Conservation (phyloP, 2,888 invertebrate genomes). For the Cybosia mesomella region DNA sequence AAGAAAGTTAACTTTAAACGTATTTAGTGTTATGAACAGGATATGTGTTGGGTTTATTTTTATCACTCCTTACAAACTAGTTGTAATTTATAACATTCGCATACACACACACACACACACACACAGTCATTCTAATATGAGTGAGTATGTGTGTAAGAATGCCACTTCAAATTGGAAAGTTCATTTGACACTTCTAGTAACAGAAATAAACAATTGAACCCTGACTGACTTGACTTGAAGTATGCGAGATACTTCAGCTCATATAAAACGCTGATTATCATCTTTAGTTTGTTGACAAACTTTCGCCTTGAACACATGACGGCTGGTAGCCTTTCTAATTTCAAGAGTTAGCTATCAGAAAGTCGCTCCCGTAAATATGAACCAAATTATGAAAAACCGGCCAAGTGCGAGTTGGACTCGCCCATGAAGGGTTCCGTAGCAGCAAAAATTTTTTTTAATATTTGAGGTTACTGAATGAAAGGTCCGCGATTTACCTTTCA, state of each 20-base stretch:
- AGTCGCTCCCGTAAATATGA: too few species aligned
- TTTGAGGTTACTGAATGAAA: too few species aligned
- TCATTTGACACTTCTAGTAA: neutral
- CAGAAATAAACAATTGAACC: neutral
- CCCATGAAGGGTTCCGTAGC: too few species aligned
- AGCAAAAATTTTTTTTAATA: too few species aligned
- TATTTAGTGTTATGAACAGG: conserved; percentile 1
- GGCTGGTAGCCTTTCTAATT: too few species aligned
- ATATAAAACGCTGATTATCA: neutral
- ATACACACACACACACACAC: neutral
- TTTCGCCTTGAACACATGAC: too few species aligned
- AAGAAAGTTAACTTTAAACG: conserved; percentile 8
- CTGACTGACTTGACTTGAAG: neutral
- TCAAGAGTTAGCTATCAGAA: too few species aligned
- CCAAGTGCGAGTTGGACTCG: too few species aligned
- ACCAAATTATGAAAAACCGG: too few species aligned
- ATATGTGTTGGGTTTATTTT: conserved; percentile 1
- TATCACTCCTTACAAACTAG: neutral
- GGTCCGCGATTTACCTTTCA: too few species aligned
- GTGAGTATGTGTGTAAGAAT: neutral
- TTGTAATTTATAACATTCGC: neutral
- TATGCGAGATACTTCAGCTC: neutral
- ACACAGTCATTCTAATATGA: neutral
- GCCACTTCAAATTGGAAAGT: neutral
- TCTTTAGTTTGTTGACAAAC: too few species aligned